phyloP scores from a whole-genome alignment of 2,797 vertebrate species.

The Chrosomus eos region DNA sequence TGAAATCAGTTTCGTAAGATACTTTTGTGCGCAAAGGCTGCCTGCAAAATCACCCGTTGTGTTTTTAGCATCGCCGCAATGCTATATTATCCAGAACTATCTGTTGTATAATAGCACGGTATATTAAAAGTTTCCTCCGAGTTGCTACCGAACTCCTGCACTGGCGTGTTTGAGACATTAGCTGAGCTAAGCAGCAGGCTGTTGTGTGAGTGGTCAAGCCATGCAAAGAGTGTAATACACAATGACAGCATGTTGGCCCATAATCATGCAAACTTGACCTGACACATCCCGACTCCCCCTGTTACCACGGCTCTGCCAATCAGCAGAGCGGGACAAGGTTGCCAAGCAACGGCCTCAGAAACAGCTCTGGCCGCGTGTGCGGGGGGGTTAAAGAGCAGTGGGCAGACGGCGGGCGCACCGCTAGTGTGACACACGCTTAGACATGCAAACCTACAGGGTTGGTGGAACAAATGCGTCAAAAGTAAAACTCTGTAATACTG shows the following conservation, averaged over 20 bases:
- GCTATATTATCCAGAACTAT: background rate
- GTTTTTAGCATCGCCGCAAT: background rate
- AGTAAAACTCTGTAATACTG: background rate
- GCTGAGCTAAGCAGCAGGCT: slow-evolving; percentile 56
- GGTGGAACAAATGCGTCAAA: background rate
- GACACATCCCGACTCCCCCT: slow-evolving; percentile 70
- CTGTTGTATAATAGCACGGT: background rate
- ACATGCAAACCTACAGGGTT: background rate
- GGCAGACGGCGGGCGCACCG: slow-evolving; percentile 55
- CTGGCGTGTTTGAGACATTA: slow-evolving; percentile 50
- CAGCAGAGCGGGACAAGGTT: slow-evolving; percentile 67
- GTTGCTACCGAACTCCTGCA: slow-evolving; percentile 10
- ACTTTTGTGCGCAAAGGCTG: background rate
- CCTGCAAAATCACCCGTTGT: background rate
- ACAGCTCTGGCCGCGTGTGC: slow-evolving; percentile 37
- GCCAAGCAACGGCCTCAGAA: slow-evolving; percentile 74
- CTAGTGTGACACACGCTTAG: slow-evolving; percentile 19
- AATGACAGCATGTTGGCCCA: slow-evolving; percentile 68
- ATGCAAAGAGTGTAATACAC: slow-evolving; percentile 63
- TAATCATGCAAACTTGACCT: slow-evolving; percentile 75
- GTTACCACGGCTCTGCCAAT: slow-evolving; percentile 63
- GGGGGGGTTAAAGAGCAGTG: slow-evolving; percentile 46
- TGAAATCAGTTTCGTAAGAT: background rate
- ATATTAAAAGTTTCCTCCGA: slow-evolving; percentile 11
- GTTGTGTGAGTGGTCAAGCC: slow-evolving; percentile 61